Evolutionary conservation across 2,113 vertebrate genomes (phyloP).

Genomic region (Clarias magur): DNA sequence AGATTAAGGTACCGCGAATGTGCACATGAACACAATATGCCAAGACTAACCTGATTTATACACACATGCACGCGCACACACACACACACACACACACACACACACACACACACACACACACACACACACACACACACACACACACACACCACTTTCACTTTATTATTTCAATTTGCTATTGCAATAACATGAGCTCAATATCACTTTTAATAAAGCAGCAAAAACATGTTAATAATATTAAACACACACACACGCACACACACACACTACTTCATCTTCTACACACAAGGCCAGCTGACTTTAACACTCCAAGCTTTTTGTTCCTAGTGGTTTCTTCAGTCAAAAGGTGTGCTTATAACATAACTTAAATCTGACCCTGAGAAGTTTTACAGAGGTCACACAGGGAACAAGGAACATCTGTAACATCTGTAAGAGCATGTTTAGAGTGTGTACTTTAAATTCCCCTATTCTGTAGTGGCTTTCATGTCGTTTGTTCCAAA

Average conservation of each 20-base stretch:
- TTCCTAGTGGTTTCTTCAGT: background rate
- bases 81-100: background rate
- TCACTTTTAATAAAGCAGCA: background rate
- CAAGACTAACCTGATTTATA: background rate
- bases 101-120: background rate
- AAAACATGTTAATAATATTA: background rate
- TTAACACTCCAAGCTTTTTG: background rate
- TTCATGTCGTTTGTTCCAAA: constrained; percentile 29
- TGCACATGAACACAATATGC: background rate
- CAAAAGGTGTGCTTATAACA: background rate
- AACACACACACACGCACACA: background rate
- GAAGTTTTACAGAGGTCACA: constrained; percentile 1
- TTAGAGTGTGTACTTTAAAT: constrained; percentile 8
- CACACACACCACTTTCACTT: background rate
- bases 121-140: too few relatives aligned
- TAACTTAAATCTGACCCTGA: constrained; percentile 5
- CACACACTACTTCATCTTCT: background rate
- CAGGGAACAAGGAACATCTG: constrained; percentile 5
- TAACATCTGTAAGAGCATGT: constrained; percentile 34
- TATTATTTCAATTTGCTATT: too few relatives aligned
- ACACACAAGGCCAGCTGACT: background rate
- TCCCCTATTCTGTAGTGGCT: constrained; percentile 36
- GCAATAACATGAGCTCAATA: background rate
- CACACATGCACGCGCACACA: background rate
- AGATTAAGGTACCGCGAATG: constrained; percentile 59